These are phyloP conservation scores for Decapterus maruadsi DNA, from an alignment of 2,797 vertebrate genomes.

Conservation along the genomic window DNA sequence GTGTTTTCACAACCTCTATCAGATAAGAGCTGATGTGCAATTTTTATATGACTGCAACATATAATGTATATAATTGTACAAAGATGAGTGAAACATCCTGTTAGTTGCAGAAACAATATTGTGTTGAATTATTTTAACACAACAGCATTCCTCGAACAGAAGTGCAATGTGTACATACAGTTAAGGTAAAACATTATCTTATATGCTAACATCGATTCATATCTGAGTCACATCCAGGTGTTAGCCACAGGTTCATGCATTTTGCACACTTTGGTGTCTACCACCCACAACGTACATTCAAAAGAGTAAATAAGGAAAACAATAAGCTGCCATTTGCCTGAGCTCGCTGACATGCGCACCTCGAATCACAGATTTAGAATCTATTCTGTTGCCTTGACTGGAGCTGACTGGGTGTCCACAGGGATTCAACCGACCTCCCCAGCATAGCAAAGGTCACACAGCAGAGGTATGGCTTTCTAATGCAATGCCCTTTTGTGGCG, in stretches of 20 bases:
- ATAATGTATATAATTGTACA: constrained; percentile 1
- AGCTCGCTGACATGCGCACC: constrained; percentile 52
- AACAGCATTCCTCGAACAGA: not conserved
- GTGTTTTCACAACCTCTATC: constrained; percentile 20
- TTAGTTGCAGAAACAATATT: not conserved
- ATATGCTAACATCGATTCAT: constrained; percentile 29
- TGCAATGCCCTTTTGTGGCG: constrained; percentile 83
- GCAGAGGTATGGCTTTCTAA: constrained; percentile 85
- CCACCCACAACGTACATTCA: constrained; percentile 56
- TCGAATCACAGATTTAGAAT: constrained; percentile 74
- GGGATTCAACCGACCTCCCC: constrained; percentile 80
- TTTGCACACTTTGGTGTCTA: constrained; percentile 34
- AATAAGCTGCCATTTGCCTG: constrained; percentile 75
- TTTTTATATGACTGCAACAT: constrained; percentile 6
- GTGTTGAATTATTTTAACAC: too few relatives aligned
- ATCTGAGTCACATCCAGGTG: constrained; percentile 31
- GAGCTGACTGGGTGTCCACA: constrained; percentile 72
- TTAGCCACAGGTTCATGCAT: constrained; percentile 32
- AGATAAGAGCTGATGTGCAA: constrained; percentile 5
- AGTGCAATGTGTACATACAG: not conserved
- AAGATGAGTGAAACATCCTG: not conserved
- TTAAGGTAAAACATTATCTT: constrained; percentile 5
- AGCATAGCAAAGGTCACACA: constrained; percentile 83
- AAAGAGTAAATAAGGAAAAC: constrained; percentile 65
- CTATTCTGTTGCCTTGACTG: constrained; percentile 76